Evolutionary conservation across 2,113 vertebrate genomes (phyloP).

Genomic region (Chamaetylas fuelleborni): DNA sequence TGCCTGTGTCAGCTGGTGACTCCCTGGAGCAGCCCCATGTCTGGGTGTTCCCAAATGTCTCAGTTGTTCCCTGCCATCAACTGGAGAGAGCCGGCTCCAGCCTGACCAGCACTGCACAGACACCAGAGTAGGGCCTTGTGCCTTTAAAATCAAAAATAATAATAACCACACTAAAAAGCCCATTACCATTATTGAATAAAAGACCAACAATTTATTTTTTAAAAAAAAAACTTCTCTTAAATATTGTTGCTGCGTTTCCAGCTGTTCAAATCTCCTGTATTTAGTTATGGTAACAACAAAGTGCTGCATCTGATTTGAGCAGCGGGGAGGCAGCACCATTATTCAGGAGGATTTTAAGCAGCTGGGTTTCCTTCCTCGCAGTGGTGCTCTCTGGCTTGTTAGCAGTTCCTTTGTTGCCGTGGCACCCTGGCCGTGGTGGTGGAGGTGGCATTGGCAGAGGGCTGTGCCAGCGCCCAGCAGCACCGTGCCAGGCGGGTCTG

Average conservation of each 20-base stretch:
- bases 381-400: constrained; percentile 47
- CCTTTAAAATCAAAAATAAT: constrained; percentile 53
- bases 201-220: constrained; percentile 58
- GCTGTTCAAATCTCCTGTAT: constrained; percentile 75
- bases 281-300: constrained; percentile 76
- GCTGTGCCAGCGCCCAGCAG: neutral
- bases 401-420: constrained; percentile 44
- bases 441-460: constrained; percentile 1
- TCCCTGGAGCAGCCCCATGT: neutral
- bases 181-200: constrained; percentile 70
- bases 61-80: neutral
- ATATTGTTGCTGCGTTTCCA: constrained; percentile 75
- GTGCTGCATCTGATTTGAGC: constrained; percentile 74
- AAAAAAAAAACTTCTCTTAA: constrained; percentile 53
- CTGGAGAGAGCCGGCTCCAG: neutral
- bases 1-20: neutral
- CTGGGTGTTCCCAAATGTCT: neutral
- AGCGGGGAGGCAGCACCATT: constrained; percentile 64
- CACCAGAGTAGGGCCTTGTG: neutral
- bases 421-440: neutral
- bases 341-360: constrained; percentile 63
- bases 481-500: neutral
- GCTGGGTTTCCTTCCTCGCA: constrained; percentile 48
- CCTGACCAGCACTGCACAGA: neutral
- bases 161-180: neutral